phyloP scores from a whole-genome alignment of 1,140 invertebrate genomes.

The Agrilus planipennis region DNA sequence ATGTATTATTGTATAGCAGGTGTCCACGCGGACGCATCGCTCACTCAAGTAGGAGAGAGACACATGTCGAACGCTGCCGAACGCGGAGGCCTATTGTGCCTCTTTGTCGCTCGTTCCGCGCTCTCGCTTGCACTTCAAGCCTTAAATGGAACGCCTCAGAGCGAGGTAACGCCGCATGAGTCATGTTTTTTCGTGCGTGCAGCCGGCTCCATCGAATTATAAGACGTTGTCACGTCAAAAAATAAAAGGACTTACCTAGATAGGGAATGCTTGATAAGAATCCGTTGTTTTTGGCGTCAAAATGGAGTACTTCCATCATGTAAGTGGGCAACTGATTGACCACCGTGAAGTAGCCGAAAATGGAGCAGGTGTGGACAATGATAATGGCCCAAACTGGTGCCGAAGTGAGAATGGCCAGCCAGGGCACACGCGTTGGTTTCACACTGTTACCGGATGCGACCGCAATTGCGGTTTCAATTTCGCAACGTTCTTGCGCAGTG shows the following conservation, averaged over 20 bases:
- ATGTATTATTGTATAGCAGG: too few relatives aligned
- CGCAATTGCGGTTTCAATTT: constrained; percentile 64
- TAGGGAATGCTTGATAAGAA: constrained; percentile 80
- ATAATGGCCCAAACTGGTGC: constrained; percentile 86
- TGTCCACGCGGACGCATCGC: too few relatives aligned
- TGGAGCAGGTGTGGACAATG: constrained; percentile 78
- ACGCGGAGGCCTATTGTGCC: too few relatives aligned
- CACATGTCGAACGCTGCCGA: too few relatives aligned
- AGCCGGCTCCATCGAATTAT: too few relatives aligned
- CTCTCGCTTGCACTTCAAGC: too few relatives aligned
- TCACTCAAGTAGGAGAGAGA: too few relatives aligned
- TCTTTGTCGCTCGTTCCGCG: too few relatives aligned
- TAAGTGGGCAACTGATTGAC: constrained; percentile 90
- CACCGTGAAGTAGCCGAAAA: constrained; percentile 92
- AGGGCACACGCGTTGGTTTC: constrained; percentile 62
- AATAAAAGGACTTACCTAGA: constrained; percentile 37
- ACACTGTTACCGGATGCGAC: constrained; percentile 25
- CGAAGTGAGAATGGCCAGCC: constrained; percentile 67
- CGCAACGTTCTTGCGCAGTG: constrained; percentile 59
- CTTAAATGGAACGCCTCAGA: too few relatives aligned
- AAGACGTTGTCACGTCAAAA: too few relatives aligned
- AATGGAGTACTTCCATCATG: constrained; percentile 80
- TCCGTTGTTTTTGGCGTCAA: constrained; percentile 76
- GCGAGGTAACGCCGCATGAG: too few relatives aligned
- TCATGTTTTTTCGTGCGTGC: too few relatives aligned